Conservation (phyloP, 2,888 invertebrate species). For the Drosophila setosimentum region DNA sequence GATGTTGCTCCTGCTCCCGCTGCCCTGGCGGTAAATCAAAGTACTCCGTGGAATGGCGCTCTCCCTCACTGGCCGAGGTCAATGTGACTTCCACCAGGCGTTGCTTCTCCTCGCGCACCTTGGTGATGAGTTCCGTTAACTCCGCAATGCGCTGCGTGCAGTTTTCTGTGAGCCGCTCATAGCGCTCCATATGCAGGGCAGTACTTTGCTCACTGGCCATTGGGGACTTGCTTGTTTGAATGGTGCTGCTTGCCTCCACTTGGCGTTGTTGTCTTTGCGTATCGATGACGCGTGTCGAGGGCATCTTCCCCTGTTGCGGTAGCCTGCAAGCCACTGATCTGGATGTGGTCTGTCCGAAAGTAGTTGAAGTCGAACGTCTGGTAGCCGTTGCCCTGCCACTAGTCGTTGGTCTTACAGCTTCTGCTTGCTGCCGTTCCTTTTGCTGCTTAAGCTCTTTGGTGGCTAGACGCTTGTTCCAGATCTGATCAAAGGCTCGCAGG, state of each 20-base stretch:
- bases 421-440: background rate
- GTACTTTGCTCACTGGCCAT: conserved; percentile 19
- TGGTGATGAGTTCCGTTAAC: conserved; percentile 87
- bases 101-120: conserved; percentile 87
- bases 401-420: conserved; percentile 11
- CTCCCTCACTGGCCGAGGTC: conserved; percentile 83
- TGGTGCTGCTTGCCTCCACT: background rate
- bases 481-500: conserved; percentile 63
- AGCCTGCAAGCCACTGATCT: background rate
- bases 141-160: conserved; percentile 87
- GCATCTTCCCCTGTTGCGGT: background rate
- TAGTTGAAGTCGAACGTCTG: conserved; percentile 7
- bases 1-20: conserved; percentile 3
- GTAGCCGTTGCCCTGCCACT: background rate
- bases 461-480: conserved; percentile 73
- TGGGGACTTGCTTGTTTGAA: background rate
- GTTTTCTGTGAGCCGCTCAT: conserved; percentile 86
- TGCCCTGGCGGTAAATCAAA: conserved; percentile 78
- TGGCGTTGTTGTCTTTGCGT: background rate
- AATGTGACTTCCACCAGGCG: conserved; percentile 85
- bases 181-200: conserved; percentile 80
- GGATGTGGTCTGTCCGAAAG: background rate
- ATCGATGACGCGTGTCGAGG: background rate
- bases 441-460: conserved; percentile 3
- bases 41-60: conserved; percentile 84